These are phyloP conservation scores for Hylomyscus alleni DNA, from an alignment of 2,797 vertebrate species.

Conservation along the genomic window DNA sequence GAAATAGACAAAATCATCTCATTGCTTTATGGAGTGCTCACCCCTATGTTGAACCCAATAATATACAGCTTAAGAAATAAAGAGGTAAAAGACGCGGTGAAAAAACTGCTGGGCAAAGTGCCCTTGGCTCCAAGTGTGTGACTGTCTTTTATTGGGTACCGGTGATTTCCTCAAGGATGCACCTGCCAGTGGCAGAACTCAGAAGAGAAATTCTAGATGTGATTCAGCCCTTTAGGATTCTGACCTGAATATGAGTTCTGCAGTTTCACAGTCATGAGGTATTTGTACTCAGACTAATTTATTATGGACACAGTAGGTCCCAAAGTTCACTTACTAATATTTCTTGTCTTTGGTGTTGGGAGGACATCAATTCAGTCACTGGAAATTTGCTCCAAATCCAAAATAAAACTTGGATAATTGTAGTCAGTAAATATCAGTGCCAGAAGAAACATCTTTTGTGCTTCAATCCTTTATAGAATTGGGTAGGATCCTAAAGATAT, in stretches of 20 bases:
- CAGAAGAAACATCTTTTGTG: neutral
- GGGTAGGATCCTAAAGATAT: neutral
- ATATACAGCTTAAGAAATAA: slow-evolving; percentile 87
- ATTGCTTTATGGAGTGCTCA: slow-evolving; percentile 82
- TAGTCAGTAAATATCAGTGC: neutral
- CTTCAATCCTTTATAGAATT: slow-evolving; percentile 41
- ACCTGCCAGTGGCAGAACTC: neutral
- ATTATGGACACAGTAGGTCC: neutral
- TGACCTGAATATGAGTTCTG: neutral
- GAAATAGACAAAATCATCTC: slow-evolving; percentile 81
- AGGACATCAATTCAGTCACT: neutral
- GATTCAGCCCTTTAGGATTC: neutral
- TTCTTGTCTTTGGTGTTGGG: neutral
- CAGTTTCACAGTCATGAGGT: neutral
- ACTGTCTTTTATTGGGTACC: neutral
- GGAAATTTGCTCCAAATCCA: neutral
- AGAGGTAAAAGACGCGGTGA: slow-evolving; percentile 81
- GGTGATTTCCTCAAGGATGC: neutral
- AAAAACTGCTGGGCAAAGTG: slow-evolving; percentile 68
- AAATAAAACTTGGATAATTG: slow-evolving; percentile 6
- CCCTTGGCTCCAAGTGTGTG: neutral
- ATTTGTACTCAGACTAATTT: neutral
- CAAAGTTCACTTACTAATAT: neutral
- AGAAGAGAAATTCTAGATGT: neutral
- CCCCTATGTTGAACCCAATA: slow-evolving; percentile 85